phyloP scores from a whole-genome alignment of 2,113 vertebrate genomes.

The Genyomyrus donnyi region DNA sequence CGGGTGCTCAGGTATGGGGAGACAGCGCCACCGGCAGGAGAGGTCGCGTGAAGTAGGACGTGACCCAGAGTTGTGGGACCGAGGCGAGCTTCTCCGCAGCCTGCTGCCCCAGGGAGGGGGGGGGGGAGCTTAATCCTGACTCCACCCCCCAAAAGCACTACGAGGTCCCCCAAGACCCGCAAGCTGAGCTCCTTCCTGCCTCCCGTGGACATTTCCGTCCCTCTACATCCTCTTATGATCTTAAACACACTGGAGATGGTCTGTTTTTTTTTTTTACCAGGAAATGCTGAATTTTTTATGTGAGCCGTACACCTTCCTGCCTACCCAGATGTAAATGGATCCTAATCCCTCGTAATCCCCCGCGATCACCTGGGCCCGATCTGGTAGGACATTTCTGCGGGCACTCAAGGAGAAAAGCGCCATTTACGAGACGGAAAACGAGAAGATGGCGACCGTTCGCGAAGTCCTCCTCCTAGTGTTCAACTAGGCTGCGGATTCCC shows the following conservation, averaged over 20 bases:
- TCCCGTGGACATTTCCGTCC: not conserved
- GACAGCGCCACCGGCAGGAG: not conserved
- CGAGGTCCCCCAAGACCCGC: too few species aligned
- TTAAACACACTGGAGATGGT: not conserved
- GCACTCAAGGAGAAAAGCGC: not conserved
- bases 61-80: not conserved
- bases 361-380: not conserved
- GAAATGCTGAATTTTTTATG: constrained; percentile 7
- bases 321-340: not conserved
- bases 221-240: not conserved
- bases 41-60: not conserved
- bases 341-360: not conserved
- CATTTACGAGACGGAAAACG: not conserved
- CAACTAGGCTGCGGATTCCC: not conserved
- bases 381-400: not conserved
- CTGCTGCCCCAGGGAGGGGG: not conserved
- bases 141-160: not conserved
- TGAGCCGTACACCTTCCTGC: not conserved
- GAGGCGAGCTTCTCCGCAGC: not conserved
- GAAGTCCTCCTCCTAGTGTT: not conserved
- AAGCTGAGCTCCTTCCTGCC: not conserved
- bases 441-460: not conserved
- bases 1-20: not conserved
- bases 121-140: not conserved
- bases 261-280: not conserved